A percentile compares a stretch with the other conserved stretches of the same genome.
These are phyloP conservation scores for Leucophenga varia DNA, from an alignment of 1,140 invertebrate genomes.

Conservation along the genomic window DNA sequence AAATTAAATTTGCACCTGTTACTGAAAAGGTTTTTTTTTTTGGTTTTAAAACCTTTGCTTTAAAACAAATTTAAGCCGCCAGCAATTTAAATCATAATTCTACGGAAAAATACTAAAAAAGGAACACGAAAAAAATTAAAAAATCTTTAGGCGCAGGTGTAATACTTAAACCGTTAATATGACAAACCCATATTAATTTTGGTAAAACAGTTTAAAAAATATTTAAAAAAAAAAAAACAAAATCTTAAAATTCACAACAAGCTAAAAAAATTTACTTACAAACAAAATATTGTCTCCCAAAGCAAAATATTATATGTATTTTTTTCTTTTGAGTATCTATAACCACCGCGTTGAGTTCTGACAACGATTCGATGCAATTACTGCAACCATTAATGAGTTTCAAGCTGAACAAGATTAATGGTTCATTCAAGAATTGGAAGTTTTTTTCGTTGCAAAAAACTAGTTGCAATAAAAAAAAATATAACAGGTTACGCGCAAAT, in stretches of 20 bases:
- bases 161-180: constrained; percentile 34
- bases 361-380: constrained; percentile 50
- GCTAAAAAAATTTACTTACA: too few species aligned
- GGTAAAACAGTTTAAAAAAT: too few species aligned
- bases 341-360: too few species aligned
- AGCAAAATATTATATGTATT: too few species aligned
- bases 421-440: constrained; percentile 52
- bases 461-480: constrained; percentile 10
- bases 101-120: too few species aligned
- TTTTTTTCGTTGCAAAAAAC: constrained; percentile 9
- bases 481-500: constrained; percentile 27
- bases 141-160: constrained; percentile 21
- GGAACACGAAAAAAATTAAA: constrained; percentile 5
- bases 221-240: constrained; percentile 10
- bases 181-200: constrained; percentile 45
- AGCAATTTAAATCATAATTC: too few species aligned
- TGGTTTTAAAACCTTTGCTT: too few species aligned
- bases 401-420: constrained; percentile 50
- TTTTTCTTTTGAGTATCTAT: too few species aligned
- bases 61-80: too few species aligned
- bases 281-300: constrained; percentile 3
- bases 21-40: too few species aligned
- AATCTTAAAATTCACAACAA: constrained; percentile 4
- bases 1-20: too few species aligned
- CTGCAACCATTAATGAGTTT: constrained; percentile 35